Conservation (phyloP, 2,113 vertebrate genomes). For the Pteronura brasiliensis region DNA sequence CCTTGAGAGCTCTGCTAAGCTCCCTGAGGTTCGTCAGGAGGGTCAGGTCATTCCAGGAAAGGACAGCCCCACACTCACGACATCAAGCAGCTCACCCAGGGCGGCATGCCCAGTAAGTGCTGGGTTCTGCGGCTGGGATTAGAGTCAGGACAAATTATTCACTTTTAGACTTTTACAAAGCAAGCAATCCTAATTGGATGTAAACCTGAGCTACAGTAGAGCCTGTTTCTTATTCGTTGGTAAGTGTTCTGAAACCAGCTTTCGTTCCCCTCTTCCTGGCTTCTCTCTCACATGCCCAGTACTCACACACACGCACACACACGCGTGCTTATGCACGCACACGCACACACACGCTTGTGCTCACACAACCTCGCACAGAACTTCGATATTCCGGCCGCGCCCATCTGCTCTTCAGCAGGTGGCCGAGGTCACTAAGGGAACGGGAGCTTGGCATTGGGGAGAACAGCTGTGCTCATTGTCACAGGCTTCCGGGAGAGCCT, state of each 20-base stretch:
- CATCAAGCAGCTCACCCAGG: background rate
- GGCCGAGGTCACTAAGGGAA: background rate
- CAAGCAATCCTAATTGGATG: background rate
- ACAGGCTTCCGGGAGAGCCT: too few species aligned
- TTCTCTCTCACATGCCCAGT: background rate
- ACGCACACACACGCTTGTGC: background rate
- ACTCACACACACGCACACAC: background rate
- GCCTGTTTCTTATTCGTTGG: background rate
- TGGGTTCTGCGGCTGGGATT: background rate
- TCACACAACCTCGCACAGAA: background rate
- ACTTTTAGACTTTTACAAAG: background rate
- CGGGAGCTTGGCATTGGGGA: background rate
- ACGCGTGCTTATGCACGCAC: background rate
- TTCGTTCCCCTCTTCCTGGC: background rate
- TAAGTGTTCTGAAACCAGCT: background rate
- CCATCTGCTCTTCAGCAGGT: background rate
- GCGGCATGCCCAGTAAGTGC: fast-evolving
- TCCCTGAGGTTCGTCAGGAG: too few species aligned
- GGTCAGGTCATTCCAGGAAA: background rate
- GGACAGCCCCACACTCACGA: background rate
- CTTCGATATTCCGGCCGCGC: background rate
- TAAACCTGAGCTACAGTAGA: background rate
- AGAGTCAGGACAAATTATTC: background rate
- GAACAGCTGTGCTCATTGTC: fast-evolving
- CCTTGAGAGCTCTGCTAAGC: too few species aligned